Evolutionary conservation across 2,888 invertebrate species (phyloP).

Genomic region (Phortica okadai): DNA sequence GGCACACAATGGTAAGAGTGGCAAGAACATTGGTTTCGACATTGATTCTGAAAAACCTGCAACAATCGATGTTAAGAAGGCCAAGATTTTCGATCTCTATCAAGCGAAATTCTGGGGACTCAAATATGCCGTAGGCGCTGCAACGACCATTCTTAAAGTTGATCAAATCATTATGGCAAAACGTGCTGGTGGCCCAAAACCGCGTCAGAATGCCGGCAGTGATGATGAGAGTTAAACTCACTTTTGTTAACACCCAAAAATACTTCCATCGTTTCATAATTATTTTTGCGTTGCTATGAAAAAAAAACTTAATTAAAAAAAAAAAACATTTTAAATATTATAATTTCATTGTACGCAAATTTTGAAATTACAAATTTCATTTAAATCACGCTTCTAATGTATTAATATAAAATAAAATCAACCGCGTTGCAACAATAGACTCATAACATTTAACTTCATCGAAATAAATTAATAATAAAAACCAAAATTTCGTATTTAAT

Average conservation of each 20-base stretch:
- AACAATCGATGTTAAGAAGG: constrained; percentile 85
- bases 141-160: constrained; percentile 93
- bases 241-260: background rate
- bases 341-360: background rate
- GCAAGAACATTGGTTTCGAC: constrained; percentile 89
- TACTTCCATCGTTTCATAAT: too few relatives aligned
- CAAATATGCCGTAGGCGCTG: constrained; percentile 95
- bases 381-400: too few relatives aligned
- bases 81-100: constrained; percentile 89
- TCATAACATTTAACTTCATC: too few relatives aligned
- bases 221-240: constrained; percentile 84
- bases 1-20: constrained; percentile 89
- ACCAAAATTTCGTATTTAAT: too few relatives aligned
- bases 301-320: background rate
- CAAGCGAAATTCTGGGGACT: constrained; percentile 94
- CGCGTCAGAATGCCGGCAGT: constrained; percentile 81
- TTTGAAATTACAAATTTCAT: too few relatives aligned
- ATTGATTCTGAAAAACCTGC: constrained; percentile 87
- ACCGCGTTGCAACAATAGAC: too few relatives aligned
- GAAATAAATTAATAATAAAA: too few relatives aligned
- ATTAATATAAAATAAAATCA: too few relatives aligned
- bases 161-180: constrained; percentile 99
- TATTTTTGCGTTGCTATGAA: too few relatives aligned
- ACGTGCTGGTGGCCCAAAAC: constrained; percentile 95
- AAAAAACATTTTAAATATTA: background rate